phyloP scores from a whole-genome alignment of 1,140 invertebrate genomes.

The Alviniconcha marisindica region DNA sequence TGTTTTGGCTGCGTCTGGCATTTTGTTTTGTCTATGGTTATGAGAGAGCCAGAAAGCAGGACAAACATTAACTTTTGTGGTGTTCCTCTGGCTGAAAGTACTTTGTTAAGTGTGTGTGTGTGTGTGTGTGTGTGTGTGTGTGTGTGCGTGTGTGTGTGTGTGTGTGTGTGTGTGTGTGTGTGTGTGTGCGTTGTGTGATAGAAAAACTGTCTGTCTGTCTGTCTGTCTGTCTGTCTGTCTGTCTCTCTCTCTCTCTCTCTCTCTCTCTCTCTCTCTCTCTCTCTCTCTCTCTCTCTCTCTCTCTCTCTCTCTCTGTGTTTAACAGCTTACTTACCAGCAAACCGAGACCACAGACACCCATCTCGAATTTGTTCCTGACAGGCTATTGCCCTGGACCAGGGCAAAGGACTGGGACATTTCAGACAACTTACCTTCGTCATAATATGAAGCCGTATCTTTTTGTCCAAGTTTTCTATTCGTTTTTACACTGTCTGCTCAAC shows the following conservation, averaged over 20 bases:
- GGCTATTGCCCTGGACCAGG: too few species aligned
- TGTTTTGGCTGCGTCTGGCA: not conserved
- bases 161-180: conserved; percentile 3
- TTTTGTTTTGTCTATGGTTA: not conserved
- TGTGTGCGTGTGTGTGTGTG: not conserved
- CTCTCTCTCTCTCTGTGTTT: not conserved
- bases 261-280: not conserved
- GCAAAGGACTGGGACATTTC: too few species aligned
- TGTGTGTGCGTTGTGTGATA: too few species aligned
- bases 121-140: conserved; percentile 3
- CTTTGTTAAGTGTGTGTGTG: not conserved
- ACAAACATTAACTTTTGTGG: not conserved
- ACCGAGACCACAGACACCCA: too few species aligned
- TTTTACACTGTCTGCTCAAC: too few species aligned
- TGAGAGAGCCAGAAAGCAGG: not conserved
- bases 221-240: conserved; percentile 3
- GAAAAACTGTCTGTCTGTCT: not conserved
- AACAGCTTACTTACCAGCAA: not conserved
- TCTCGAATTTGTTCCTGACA: too few species aligned
- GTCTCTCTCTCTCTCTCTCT: not conserved
- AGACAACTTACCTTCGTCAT: too few species aligned
- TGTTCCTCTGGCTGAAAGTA: not conserved
- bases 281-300: too few species aligned
- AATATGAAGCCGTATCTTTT: too few species aligned
- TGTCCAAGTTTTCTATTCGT: too few species aligned